Conservation (phyloP, 2,888 invertebrate genomes). For the Melanostoma scalare region DNA sequence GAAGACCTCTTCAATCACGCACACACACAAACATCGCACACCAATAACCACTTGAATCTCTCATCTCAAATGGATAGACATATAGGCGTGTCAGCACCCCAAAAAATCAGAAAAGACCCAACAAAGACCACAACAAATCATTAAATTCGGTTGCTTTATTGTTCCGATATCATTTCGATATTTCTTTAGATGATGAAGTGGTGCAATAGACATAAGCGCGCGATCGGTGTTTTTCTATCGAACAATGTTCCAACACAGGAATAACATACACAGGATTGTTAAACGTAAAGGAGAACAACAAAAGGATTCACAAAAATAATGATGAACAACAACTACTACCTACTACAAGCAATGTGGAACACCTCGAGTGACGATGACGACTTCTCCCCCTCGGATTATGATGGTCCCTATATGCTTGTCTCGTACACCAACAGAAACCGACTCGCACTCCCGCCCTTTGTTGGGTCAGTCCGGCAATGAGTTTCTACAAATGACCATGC, state of each 20-base stretch:
- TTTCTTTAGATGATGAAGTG: constrained; percentile 44
- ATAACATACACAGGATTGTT: constrained; percentile 13
- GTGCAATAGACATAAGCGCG: constrained; percentile 48
- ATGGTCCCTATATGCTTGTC: not conserved
- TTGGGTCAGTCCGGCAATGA: constrained; percentile 35
- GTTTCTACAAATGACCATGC: constrained; percentile 67
- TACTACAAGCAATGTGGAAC: not conserved
- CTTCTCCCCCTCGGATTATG: constrained; percentile 38
- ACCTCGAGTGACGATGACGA: constrained; percentile 45
- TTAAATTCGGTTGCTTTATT: constrained; percentile 67
- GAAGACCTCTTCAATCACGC: constrained; percentile 42
- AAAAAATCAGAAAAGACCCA: constrained; percentile 52
- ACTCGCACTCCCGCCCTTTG: constrained; percentile 39
- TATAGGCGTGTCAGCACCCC: constrained; percentile 63
- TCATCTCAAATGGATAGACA: constrained; percentile 19
- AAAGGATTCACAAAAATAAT: constrained; percentile 22
- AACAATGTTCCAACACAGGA: constrained; percentile 38
- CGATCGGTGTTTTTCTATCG: constrained; percentile 43
- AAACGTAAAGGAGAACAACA: constrained; percentile 28
- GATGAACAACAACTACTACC: constrained; percentile 41
- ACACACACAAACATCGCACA: too few relatives aligned
- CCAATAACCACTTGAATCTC: constrained; percentile 10
- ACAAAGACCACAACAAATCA: constrained; percentile 69
- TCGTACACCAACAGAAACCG: too few relatives aligned
- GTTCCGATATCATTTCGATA: constrained; percentile 68